Percentiles rank a stretch among this genome's conserved stretches.
These are phyloP conservation scores for Allophyes oxyacanthae DNA, from an alignment of 2,888 invertebrate species.

Conservation along the genomic window DNA sequence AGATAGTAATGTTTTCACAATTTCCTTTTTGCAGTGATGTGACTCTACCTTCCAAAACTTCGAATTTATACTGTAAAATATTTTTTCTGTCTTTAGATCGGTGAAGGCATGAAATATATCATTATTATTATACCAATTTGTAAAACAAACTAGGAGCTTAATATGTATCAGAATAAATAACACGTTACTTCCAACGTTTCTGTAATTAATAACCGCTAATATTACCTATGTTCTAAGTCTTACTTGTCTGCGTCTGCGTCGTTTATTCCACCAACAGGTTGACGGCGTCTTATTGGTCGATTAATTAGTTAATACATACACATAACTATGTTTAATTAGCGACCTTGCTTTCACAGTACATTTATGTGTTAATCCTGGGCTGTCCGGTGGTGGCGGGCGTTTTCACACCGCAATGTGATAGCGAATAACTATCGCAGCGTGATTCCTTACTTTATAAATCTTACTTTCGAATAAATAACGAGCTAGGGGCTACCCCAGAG, in stretches of 20 bases:
- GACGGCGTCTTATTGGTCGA: conserved; percentile 23
- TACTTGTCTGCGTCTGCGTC: neutral
- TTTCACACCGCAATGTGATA: conserved; percentile 49
- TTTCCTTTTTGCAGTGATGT: no score
- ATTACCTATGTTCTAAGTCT: neutral
- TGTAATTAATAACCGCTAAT: neutral
- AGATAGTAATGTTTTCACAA: no score
- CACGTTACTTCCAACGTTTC: no score
- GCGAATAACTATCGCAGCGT: conserved; percentile 56
- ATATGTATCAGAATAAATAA: no score
- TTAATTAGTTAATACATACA: conserved; percentile 42
- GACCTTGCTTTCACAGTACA: conserved; percentile 46
- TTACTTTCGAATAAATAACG: conserved; percentile 63
- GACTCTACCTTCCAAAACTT: no score
- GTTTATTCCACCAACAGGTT: conserved; percentile 17
- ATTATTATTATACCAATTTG: no score
- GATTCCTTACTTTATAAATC: conserved; percentile 59
- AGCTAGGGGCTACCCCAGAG: conserved; percentile 46
- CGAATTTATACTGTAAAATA: no score
- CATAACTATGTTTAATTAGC: conserved; percentile 31
- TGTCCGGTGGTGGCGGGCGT: conserved; percentile 24
- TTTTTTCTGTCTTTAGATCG: no score
- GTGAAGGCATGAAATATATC: no score
- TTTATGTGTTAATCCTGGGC: conserved; percentile 49
- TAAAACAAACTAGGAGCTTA: no score